These are phyloP conservation scores for Lapara coniferarum DNA, from an alignment of 2,888 invertebrate genomes.

Conservation along the genomic window DNA sequence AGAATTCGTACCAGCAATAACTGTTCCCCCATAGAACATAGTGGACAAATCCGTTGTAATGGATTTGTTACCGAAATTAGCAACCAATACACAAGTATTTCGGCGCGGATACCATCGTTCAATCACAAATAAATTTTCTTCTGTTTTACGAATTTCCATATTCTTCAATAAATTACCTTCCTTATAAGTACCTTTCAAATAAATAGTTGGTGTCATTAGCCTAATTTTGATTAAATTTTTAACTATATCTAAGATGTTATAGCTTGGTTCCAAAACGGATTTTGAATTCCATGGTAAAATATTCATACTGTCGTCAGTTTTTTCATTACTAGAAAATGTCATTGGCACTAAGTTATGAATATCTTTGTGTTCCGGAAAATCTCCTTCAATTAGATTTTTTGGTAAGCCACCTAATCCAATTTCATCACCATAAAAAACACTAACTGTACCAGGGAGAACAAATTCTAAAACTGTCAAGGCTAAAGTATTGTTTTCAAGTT, in stretches of 20 bases:
- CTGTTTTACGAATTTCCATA: conserved; percentile 86
- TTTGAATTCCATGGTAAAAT: conserved; percentile 87
- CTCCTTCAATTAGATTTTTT: conserved; percentile 78
- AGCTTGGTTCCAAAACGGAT: conserved; percentile 73
- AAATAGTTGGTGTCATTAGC: conserved; percentile 87
- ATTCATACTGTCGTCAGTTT: conserved; percentile 57
- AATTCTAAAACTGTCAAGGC: conserved; percentile 89
- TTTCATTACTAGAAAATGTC: conserved; percentile 83
- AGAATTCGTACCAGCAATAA: conserved; percentile 70
- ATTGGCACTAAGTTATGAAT: conserved; percentile 88
- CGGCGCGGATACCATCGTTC: conserved; percentile 92
- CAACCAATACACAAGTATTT: conserved; percentile 89
- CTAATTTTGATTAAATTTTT: conserved; percentile 85
- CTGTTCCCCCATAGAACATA: conserved; percentile 89
- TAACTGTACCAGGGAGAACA: conserved; percentile 93
- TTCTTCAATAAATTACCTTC: conserved; percentile 86
- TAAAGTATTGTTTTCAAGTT: conserved; percentile 85
- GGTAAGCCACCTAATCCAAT: conserved; percentile 86
- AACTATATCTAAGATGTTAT: conserved; percentile 81
- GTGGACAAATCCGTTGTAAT: conserved; percentile 88
- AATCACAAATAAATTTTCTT: conserved; percentile 86
- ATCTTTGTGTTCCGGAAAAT: conserved; percentile 84
- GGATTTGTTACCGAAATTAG: conserved; percentile 86
- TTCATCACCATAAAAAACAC: conserved; percentile 96
- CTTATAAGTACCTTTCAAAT: conserved; percentile 87